These are phyloP conservation scores for Uropsilus gracilis DNA, from an alignment of 2,113 vertebrate genomes.

Conservation along the genomic window DNA sequence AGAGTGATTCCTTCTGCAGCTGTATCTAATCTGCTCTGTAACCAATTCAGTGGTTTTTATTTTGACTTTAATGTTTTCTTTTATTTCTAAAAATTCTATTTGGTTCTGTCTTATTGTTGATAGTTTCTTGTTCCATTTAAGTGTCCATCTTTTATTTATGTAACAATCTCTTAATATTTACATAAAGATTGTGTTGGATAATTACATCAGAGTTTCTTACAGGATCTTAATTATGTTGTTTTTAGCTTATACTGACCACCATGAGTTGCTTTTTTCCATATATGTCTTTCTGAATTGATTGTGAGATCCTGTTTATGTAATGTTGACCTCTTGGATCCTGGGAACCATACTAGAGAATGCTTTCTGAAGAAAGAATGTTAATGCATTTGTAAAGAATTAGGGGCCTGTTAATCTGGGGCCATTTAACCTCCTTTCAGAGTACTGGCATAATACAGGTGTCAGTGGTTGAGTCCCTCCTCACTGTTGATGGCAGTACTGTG, in stretches of 20 bases:
- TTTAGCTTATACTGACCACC: background rate
- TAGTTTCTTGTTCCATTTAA: background rate
- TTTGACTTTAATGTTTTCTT: background rate
- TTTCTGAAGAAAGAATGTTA: background rate
- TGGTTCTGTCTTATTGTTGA: background rate
- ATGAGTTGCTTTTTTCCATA: background rate
- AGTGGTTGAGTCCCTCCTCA: background rate
- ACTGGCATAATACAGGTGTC: background rate
- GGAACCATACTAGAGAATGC: background rate
- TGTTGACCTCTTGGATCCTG: background rate
- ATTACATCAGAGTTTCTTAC: background rate
- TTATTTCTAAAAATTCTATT: background rate
- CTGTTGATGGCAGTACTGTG: background rate
- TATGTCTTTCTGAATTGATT: background rate
- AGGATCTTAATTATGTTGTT: background rate
- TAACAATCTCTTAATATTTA: background rate
- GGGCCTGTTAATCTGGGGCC: background rate
- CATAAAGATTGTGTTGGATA: background rate
- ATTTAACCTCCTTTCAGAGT: background rate
- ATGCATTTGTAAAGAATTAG: background rate
- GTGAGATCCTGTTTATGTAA: background rate
- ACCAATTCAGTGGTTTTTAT: background rate
- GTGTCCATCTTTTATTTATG: background rate
- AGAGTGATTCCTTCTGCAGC: background rate
- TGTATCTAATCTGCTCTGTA: background rate